Conservation (phyloP, 2,113 vertebrate species). For the Tapirus terrestris region DNA sequence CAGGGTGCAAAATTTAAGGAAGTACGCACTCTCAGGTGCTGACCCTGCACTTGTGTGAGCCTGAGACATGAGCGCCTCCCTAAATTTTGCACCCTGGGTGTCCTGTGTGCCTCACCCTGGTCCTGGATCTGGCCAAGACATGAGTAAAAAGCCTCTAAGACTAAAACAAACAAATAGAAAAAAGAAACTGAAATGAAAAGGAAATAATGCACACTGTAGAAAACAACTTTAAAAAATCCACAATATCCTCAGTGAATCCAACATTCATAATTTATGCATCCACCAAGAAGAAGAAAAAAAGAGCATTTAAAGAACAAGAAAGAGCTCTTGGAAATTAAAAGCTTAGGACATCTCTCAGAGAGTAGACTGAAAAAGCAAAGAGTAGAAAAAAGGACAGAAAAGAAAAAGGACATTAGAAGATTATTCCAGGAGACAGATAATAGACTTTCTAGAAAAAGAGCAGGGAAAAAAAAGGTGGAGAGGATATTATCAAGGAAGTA, state of each 20-base stretch:
- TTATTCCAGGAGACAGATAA: slow-evolving; percentile 3
- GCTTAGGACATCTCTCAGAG: background rate
- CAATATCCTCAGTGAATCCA: background rate
- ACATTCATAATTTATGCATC: background rate
- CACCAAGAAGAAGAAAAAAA: background rate
- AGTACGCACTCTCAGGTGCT: background rate
- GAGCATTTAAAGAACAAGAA: background rate
- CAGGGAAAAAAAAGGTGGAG: background rate
- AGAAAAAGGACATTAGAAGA: background rate
- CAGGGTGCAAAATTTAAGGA: background rate
- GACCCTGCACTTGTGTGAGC: background rate
- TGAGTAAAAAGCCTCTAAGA: background rate
- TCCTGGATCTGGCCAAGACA: background rate
- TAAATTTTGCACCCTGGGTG: background rate
- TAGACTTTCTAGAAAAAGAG: background rate
- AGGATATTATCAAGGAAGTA: background rate
- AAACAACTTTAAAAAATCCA: background rate
- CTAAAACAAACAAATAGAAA: background rate
- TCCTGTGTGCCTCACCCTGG: background rate
- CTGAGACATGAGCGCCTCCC: background rate
- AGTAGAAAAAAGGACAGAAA: background rate
- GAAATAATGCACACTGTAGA: slow-evolving; percentile 1
- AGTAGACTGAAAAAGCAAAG: background rate
- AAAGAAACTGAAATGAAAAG: background rate
- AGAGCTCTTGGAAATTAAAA: background rate